phyloP scores from a whole-genome alignment of 2,888 invertebrate genomes.

The Hemicrepidius hirtus region DNA sequence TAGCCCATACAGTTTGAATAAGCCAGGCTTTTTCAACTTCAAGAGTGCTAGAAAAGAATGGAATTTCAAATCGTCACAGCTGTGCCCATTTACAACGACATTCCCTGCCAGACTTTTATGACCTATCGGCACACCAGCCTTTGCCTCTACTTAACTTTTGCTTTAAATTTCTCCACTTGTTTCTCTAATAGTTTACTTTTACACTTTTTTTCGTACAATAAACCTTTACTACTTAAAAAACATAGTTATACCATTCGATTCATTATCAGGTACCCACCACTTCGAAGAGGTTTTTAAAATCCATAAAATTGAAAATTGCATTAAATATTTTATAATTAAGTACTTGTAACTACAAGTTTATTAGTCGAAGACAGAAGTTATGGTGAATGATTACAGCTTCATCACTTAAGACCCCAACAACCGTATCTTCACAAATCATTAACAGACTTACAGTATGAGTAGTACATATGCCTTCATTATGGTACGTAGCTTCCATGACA shows the following conservation, averaged over 20 bases:
- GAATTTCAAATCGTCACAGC: constrained; percentile 49
- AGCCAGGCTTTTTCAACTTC: constrained; percentile 42
- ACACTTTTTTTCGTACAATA: too few relatives aligned
- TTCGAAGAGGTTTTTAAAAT: too few relatives aligned
- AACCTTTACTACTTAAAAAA: too few relatives aligned
- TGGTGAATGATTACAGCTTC: constrained; percentile 7
- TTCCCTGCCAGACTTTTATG: constrained; percentile 20
- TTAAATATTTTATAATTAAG: too few relatives aligned
- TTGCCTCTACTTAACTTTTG: neutral
- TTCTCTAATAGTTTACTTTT: too few relatives aligned
- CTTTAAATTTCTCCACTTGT: neutral
- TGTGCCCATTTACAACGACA: constrained; percentile 23
- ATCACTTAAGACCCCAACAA: constrained; percentile 9
- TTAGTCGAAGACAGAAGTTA: neutral
- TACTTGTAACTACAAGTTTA: neutral
- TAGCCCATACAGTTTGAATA: constrained; percentile 55
- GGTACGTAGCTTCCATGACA: constrained; percentile 8
- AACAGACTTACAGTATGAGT: neutral
- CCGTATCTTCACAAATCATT: constrained; percentile 7
- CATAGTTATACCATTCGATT: too few relatives aligned
- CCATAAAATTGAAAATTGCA: too few relatives aligned
- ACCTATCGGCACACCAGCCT: constrained; percentile 7
- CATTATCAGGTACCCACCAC: too few relatives aligned
- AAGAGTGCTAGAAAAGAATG: constrained; percentile 51
- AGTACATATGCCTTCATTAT: constrained; percentile 6